Percentiles rank a stretch among this genome's conserved stretches.
Conservation (phyloP, 2,888 invertebrate species). For the Chaetogeoica ovagalla region DNA sequence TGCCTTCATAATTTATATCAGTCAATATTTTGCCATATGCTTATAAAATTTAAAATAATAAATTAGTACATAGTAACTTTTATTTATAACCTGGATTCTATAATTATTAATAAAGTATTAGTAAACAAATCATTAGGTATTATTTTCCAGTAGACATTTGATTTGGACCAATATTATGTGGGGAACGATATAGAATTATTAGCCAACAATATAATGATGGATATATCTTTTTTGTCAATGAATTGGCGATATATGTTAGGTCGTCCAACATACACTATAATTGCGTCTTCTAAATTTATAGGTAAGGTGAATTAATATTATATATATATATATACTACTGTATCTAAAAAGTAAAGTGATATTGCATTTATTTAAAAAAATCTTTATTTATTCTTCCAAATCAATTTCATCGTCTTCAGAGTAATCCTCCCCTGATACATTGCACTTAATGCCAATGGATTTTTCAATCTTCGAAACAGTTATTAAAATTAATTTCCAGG, state of each 20-base stretch:
- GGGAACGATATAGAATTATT: constrained; percentile 93
- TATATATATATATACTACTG: background rate
- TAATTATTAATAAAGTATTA: constrained; percentile 14
- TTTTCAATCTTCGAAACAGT: no score
- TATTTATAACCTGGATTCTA: no score
- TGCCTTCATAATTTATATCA: no score
- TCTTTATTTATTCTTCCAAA: background rate
- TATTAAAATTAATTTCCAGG: no score
- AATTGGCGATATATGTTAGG: constrained; percentile 97
- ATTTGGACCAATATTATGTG: constrained; percentile 93
- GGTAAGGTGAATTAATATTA: constrained; percentile 64
- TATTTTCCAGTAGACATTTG: constrained; percentile 73
- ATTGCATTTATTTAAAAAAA: no score
- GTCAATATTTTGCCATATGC: no score
- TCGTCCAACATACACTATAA: constrained; percentile 89
- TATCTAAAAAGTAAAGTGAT: no score
- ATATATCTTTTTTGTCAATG: constrained; percentile 92
- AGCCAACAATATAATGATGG: constrained; percentile 89
- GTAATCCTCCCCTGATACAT: no score
- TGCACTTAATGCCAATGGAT: no score
- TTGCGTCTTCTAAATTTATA: constrained; percentile 81
- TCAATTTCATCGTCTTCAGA: no score
- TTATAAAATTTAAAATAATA: no score
- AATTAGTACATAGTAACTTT: no score
- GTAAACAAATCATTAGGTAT: constrained; percentile 34